These are phyloP conservation scores for Cephus spinipes DNA, from an alignment of 2,888 invertebrate genomes.

Conservation along the genomic window DNA sequence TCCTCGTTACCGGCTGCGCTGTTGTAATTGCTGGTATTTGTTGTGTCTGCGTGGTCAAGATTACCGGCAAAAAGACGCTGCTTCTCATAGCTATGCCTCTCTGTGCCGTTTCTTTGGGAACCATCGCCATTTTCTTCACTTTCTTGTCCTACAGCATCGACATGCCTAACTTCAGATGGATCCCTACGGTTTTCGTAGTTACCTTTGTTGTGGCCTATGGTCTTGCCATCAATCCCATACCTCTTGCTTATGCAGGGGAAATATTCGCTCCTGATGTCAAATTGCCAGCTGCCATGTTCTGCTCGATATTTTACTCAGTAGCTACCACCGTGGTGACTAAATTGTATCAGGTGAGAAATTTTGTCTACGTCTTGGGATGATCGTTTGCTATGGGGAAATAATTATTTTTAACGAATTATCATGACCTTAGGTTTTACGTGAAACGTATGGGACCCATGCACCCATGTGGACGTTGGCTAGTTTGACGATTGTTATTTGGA, in stretches of 20 bases:
- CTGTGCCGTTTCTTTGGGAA: constrained; percentile 45
- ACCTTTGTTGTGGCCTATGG: constrained; percentile 57
- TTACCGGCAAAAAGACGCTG: constrained; percentile 54
- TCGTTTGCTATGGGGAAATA: neutral
- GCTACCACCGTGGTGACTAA: constrained; percentile 52
- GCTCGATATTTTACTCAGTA: constrained; percentile 57
- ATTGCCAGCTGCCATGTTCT: constrained; percentile 57
- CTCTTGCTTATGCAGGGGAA: constrained; percentile 61
- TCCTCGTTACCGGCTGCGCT: constrained; percentile 52
- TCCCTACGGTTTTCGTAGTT: constrained; percentile 57
- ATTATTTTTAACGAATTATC: neutral
- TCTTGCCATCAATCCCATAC: constrained; percentile 59
- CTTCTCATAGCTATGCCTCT: constrained; percentile 51
- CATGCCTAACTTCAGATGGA: constrained; percentile 50
- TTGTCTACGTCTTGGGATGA: neutral
- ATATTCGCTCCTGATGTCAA: constrained; percentile 61
- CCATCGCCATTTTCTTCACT: constrained; percentile 55
- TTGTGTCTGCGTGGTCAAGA: constrained; percentile 55
- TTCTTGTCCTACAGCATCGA: constrained; percentile 43
- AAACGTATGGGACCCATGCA: constrained; percentile 50
- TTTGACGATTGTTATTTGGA: constrained; percentile 55
- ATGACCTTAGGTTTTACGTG: constrained; percentile 47
- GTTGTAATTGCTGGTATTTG: constrained; percentile 53
- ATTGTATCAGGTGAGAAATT: constrained; percentile 56
- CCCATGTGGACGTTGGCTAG: constrained; percentile 55